Evolutionary conservation across 2,797 vertebrate genomes (phyloP), one percentile per base, ranked within the genome.

Genomic region (Echeneis naucrates): DNA sequence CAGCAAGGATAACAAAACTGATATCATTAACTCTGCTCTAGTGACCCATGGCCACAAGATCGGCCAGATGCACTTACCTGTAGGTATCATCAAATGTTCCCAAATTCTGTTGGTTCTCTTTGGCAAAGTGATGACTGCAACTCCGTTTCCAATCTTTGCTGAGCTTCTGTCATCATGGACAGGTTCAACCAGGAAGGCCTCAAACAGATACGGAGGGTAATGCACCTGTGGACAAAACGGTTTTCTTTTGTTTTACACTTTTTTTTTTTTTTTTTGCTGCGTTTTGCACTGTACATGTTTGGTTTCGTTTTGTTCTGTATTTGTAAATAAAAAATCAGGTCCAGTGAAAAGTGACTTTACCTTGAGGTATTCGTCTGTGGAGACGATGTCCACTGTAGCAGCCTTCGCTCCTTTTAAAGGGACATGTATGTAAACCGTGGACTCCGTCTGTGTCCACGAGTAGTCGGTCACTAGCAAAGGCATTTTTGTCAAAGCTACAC

Each of bases 181-280:
- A 8, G 94, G 91, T 23, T 94, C 94, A 8, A 83, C 95, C 0
- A 98, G 88, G 89, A 99, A 89, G 0, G 90, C 93, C 77, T 99
- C 98, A 61, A 98, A 97, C n/a, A 99, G 87, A 81, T 95, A 97
- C 0, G 98, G 98, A 7, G 96, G 94, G 26, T 92, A 93, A 92
- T 94, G 96, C 23, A 98, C 95, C 98, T 99, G 81, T 14, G 54
- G 11, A 44, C 33, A 50, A 8, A 60, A 17, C n/a, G n/a, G n/a
- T n/a, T n/a, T n/a, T n/a, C n/a, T n/a, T n/a, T n/a, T n/a, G n/a
- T n/a, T n/a, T n/a, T n/a, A n/a, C n/a, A n/a, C n/a, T n/a, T n/a
- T n/a, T n/a, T n/a, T n/a, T n/a, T n/a, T n/a, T n/a, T n/a, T n/a
- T n/a, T n/a, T n/a, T n/a, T n/a, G n/a, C n/a, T n/a, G n/a, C n/a